Conservation (phyloP, 1,140 invertebrate genomes). For the Drosophila sproati region DNA sequence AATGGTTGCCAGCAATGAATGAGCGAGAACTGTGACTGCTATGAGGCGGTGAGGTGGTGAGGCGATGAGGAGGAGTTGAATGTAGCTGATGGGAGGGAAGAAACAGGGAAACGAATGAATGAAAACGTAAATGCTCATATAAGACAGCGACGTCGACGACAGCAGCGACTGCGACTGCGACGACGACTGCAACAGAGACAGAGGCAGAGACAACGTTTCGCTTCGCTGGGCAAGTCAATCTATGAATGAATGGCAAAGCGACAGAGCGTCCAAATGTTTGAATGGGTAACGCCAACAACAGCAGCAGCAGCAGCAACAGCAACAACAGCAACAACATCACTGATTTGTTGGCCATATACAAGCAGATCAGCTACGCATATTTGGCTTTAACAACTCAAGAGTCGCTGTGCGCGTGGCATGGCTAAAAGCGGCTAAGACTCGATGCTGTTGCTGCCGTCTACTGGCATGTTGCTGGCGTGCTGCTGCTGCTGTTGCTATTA, state of each 20-base stretch:
- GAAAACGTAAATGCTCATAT: conserved; percentile 78
- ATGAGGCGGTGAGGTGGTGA: not conserved
- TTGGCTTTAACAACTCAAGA: conserved; percentile 72
- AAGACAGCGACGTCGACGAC: conserved; percentile 30
- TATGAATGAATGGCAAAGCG: conserved; percentile 75
- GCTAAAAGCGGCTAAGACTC: conserved; percentile 48
- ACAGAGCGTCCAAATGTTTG: conserved; percentile 70
- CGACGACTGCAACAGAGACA: conserved; percentile 34
- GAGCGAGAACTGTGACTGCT: conserved; percentile 30
- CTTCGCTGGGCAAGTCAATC: conserved; percentile 79
- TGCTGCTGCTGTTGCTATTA: not conserved
- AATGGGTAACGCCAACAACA: conserved; percentile 62
- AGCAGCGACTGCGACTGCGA: conserved; percentile 10
- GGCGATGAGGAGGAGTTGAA: not conserved
- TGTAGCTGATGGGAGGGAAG: not conserved
- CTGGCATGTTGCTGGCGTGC: conserved; percentile 27
- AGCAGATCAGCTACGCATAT: conserved; percentile 80
- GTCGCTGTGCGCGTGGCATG: conserved; percentile 69
- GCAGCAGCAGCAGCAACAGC: conserved; percentile 42
- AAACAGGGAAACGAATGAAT: conserved; percentile 45
- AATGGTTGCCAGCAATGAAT: conserved; percentile 35
- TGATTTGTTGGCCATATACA: conserved; percentile 80
- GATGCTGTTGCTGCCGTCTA: not conserved
- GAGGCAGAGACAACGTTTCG: conserved; percentile 49
- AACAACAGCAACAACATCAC: conserved; percentile 39